Base-by-base conservation (phyloP, 2,888 invertebrate species). In the Drosophila lacicola region DNA sequence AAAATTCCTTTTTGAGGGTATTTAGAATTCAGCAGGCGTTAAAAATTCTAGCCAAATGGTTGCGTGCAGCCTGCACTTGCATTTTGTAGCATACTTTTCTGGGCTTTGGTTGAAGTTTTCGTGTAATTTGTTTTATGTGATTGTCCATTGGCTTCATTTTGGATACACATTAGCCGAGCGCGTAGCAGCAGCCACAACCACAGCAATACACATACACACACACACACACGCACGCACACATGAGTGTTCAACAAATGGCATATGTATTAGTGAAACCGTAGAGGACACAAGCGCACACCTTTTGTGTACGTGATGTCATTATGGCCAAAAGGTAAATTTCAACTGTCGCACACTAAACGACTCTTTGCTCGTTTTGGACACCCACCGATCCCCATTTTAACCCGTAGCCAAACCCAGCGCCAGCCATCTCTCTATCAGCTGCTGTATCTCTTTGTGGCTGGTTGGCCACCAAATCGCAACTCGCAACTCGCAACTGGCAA, bases 281-380 rank as follows among this genome's bases (percentile, higher is more conserved):
- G 71, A 55, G 80, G 46, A 78, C 74, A 70, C 65, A 44, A 73
- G 72, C 79, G 78, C 82, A 84, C 82, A 87, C 88, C 85, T 84
- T 88, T 79, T 76, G 84, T 82, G 80, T 86, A 86, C 86, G 87
- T 87, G 86, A 88, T 87, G 84, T 88, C 86, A 87, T 87, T 87
- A 87, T 84, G 82, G 79, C 80, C 85, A 85, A 88, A 83, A 88
- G 85, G 88, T 88, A 86, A 88, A 88, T 86, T 86, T 88, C 83
- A 88, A 82, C 87, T 86, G 85, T 86, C 88, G 77, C 67, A 75
- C 82, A 67, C 86, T 88, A 85, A 85, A 88, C 86, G 88, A 85
- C 81, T 84, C 82, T 76, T 64, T 68, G 58, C 55, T 17, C 53
- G 41, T 71, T 77, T 67, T 58, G 54, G 47, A 45, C 41, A 36